phyloP scores from a whole-genome alignment of 2,888 invertebrate species.

The Tanytarsus gracilentus region DNA sequence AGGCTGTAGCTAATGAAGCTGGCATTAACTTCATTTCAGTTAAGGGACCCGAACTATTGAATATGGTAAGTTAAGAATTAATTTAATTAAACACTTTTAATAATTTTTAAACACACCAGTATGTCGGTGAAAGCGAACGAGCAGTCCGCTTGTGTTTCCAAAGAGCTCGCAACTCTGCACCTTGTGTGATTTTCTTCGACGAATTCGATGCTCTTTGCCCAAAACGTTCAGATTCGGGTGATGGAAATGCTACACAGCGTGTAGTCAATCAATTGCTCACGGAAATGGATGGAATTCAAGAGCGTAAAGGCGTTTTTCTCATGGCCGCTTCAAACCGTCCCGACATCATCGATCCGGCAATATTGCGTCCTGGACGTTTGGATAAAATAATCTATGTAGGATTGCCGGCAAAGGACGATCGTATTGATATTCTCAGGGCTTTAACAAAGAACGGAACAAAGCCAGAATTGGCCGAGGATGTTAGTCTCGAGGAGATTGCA shows the following conservation, averaged over 20 bases:
- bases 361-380: slow-evolving; percentile 73
- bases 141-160: slow-evolving; percentile 95
- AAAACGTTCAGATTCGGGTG: slow-evolving; percentile 66
- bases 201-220: slow-evolving; percentile 96
- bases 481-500: slow-evolving; percentile 63
- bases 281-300: slow-evolving; percentile 96
- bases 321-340: slow-evolving; percentile 95
- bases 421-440: slow-evolving; percentile 79
- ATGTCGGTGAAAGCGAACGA: slow-evolving; percentile 96
- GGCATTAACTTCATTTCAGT: slow-evolving; percentile 98
- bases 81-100: slow-evolving; percentile 14
- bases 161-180: slow-evolving; percentile 87
- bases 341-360: slow-evolving; percentile 93
- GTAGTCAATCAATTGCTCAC: slow-evolving; percentile 95
- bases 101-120: slow-evolving; percentile 47
- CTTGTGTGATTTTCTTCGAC: slow-evolving; percentile 98
- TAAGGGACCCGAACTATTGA: slow-evolving; percentile 94
- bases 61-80: slow-evolving; percentile 62
- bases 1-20: slow-evolving; percentile 97
- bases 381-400: slow-evolving; percentile 87
- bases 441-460: slow-evolving; percentile 80
- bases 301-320: slow-evolving; percentile 83
- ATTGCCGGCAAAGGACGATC: slow-evolving; percentile 67
- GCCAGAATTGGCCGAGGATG: slow-evolving; percentile 66
- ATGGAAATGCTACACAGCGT: slow-evolving; percentile 64